phyloP scores from a whole-genome alignment of 2,888 invertebrate genomes.

The Tromatobia lineatoria region DNA sequence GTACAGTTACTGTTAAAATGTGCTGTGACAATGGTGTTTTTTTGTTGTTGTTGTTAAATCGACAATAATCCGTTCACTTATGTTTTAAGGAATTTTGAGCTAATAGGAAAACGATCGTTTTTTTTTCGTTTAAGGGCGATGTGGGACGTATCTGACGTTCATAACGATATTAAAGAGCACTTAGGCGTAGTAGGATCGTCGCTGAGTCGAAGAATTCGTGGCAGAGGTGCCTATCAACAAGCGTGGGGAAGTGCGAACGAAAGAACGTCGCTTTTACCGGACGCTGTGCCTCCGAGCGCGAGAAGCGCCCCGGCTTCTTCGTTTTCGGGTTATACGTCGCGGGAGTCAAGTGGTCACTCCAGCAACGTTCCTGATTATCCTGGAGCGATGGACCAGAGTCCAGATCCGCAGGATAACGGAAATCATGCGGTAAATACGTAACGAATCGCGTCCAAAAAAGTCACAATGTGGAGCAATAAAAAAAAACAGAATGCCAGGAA shows the following conservation, averaged over 20 bases:
- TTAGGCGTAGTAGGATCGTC: slow-evolving; percentile 95
- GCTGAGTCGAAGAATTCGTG: slow-evolving; percentile 91
- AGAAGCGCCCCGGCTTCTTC: slow-evolving; percentile 77
- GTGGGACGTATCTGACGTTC: slow-evolving; percentile 99
- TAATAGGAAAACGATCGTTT: not conserved
- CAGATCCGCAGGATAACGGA: slow-evolving; percentile 74
- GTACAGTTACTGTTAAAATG: too few species aligned
- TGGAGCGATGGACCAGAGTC: slow-evolving; percentile 71
- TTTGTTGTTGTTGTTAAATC: too few species aligned
- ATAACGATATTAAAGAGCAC: slow-evolving; percentile 96
- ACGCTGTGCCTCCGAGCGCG: slow-evolving; percentile 68
- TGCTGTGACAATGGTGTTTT: too few species aligned
- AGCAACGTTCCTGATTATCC: slow-evolving; percentile 71
- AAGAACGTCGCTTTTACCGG: slow-evolving; percentile 81
- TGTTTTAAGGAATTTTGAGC: not conserved
- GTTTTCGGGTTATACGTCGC: slow-evolving; percentile 74
- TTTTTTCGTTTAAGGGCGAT: slow-evolving; percentile 88
- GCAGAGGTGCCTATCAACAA: slow-evolving; percentile 92
- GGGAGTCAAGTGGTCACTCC: slow-evolving; percentile 73
- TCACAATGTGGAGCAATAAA: slow-evolving; percentile 32
- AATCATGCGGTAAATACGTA: slow-evolving; percentile 67
- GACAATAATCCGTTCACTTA: too few species aligned
- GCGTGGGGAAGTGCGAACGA: slow-evolving; percentile 87
- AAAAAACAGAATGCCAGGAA: slow-evolving; percentile 28
- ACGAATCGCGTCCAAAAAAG: slow-evolving; percentile 72